Base-by-base conservation (phyloP, 2,888 invertebrate species). In the Tetropium fuscum region DNA sequence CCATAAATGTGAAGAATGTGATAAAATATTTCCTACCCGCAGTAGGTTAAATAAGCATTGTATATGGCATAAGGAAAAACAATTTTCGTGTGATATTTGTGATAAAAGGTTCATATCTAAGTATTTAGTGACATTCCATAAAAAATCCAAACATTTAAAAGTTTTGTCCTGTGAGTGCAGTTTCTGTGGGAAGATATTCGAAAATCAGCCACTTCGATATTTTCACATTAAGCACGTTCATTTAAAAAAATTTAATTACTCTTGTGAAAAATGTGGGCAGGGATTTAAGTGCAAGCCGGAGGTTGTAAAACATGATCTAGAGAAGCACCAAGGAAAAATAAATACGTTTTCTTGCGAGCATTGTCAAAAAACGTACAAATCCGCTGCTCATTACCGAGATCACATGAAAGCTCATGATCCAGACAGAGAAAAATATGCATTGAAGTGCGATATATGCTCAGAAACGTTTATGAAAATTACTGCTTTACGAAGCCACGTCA, bases 381-480 rank as follows among this genome's bases (percentile, higher is more conserved):
- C 66, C 10, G 54, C 60, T 5, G 40, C 53, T 2, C 55, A 57
- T 45, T 68, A 59, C 30, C 53, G 59, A 7, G 57, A 57, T 25
- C 70, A 70, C 45, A 32, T 63, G 40, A 44, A 63, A 34, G 64
- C 53, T 2, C 70, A 70, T 51, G 49, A 67, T 30, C 63, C 61
- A 1, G 60, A 63, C 27, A 66, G 58, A 15, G 22, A 60, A 13
- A 64, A 61, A 18, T 19, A 11, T 15, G 53, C 20, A 8, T 60
- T 53, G 6, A 8, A 56, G 8, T 68, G 65, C 30, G 41, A 55
- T 3, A 19, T 54, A 3, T 68, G 68, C 32, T 19, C 47, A 1
- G 45, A 18, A 8, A 18, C 53, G 1, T 79, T 79, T 10, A n/a
- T 15, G 8, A 27, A 15, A n/a, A 25, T 15, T 8, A 44, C 27